Base-by-base conservation (phyloP, 2,113 vertebrate genomes). In the Forbesichthys agassizii region DNA sequence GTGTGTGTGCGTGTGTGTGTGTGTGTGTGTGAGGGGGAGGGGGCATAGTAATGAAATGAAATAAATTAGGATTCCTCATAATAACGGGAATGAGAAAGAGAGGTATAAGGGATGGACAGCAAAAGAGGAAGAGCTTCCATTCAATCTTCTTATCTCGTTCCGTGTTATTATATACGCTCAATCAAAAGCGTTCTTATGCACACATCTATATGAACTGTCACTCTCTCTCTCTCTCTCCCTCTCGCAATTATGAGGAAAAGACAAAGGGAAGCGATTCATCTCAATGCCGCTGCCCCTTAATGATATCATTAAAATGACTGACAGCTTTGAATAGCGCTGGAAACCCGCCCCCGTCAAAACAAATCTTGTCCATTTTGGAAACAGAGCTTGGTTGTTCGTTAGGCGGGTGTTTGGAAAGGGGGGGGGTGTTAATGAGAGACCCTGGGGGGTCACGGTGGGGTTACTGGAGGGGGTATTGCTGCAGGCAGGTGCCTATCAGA, bases 291-390 rank as follows among this genome's bases (percentile, higher is more conserved):
- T 64, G 88, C 81, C 82, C 82, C 87, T 90, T 92, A 92, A 92
- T 91, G 88, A 88, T 83, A 90, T 90, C 90, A 93, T 93, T 93
- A 93, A 92, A 91, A 92, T 93, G 92, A 92, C 81, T 89, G 92
- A 93, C 92, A 92, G 90, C 89, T 83, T 84, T 88, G 86, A 89
- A 83, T 81, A 78, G 84, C 83, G 66, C 74, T 83, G 87, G 84
- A 83, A 91, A 86, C 82, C 87, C 79, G 88, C 81, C 79, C 88
- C 82, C 87, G 90, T 90, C 87, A 88, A 91, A 91, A 92, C 89
- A 91, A 90, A 92, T 88, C 75, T 85, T 88, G 88, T 87, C 81
- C 80, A 74, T 88, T 88, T 89, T 86, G 84, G 90, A 91, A 92
- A 91, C 86, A 89, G 79, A 81, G 87, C 69, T 80, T 73, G 88